Evolutionary conservation across 2,797 vertebrate genomes (phyloP).

Genomic region (Typhlichthys subterraneus): DNA sequence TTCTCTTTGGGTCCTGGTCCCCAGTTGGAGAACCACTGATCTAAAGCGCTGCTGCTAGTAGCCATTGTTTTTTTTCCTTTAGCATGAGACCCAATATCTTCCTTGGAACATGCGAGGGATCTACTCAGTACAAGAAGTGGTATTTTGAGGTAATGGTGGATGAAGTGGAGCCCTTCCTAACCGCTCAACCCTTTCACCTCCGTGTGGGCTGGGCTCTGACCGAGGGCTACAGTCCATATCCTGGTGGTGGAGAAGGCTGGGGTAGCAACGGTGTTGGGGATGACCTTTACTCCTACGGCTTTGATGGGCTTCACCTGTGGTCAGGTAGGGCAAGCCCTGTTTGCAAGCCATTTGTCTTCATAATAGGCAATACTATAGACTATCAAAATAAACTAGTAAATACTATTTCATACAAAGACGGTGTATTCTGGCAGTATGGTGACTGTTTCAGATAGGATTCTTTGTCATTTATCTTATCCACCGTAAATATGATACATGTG

Average conservation of each 20-base stretch:
- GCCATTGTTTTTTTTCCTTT: conserved; percentile 4
- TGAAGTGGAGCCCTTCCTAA: conserved; percentile 84
- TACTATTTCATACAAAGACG: too few species aligned
- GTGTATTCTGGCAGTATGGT: too few species aligned
- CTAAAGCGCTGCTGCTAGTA: too few species aligned
- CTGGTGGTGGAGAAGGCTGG: conserved; percentile 92
- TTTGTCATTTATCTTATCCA: too few species aligned
- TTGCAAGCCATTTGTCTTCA: too few species aligned
- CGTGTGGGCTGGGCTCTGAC: conserved; percentile 92
- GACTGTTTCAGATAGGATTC: too few species aligned
- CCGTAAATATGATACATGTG: too few species aligned
- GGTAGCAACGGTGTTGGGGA: conserved; percentile 91
- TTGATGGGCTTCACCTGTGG: conserved; percentile 91
- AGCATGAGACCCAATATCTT: conserved; percentile 95
- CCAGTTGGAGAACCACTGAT: too few species aligned
- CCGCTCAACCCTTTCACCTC: conserved; percentile 84
- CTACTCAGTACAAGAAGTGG: conserved; percentile 92
- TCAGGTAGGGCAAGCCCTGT: conserved; percentile 77
- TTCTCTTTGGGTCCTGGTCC: too few species aligned
- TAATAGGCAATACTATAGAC: too few species aligned
- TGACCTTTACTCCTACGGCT: conserved; percentile 91
- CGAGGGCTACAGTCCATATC: conserved; percentile 92
- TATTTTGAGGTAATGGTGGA: conserved; percentile 94
- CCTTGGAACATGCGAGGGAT: conserved; percentile 89
- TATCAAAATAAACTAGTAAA: too few species aligned